Evolutionary conservation across 2,888 invertebrate species (phyloP), one percentile per base, ranked within the genome.

Genomic region (Tenodera sinensis): DNA sequence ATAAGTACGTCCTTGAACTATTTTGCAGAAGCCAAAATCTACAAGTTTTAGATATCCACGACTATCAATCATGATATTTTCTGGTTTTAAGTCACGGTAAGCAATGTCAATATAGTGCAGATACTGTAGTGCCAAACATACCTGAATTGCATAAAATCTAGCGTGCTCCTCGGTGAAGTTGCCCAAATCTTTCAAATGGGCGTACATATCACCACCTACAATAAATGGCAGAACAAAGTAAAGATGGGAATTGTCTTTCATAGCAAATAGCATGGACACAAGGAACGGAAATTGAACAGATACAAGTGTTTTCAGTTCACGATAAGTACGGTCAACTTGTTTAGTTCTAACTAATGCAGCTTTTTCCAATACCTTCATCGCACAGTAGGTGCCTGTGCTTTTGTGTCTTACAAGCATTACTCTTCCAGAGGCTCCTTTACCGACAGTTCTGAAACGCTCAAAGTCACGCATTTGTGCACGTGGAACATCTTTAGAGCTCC

Each of bases 81-180:
- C 91, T 7, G 90, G 91, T 85, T 90, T 91, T 28, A 91, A 54
- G 85, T 91, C 91, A 8, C 91, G 89, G 81, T 91, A 89, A 3
- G 90, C 84, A 14, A 91, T 12, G 28, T 90, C 88, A 30, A 90
- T 34, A 84, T 89, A 89, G 82, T 91, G 91, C 71, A 91, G 82
- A 54, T 90, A 90, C 84, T 91, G 90, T 9, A 91, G 87, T 28
- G 87, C 89, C 81, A 91, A 28, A 25, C 88, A 54, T 83, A 91
- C 90, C 88, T 91, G 91, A 12, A 89, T 83, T n/a, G 89, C 90
- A 88, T 90, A 91, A 89, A 91, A 91, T 81, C 85, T 90, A 25
- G 90, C 83, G 28, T 88, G 89, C n/a, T 71, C 28, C 88, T 91
- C 91, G n/a, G 89, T 88, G 89, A 91, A 90, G 47, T 84, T 88